Evolutionary conservation across 2,113 vertebrate genomes (phyloP), one percentile per base, ranked within the genome.

Genomic region (Lagopus leucura): DNA sequence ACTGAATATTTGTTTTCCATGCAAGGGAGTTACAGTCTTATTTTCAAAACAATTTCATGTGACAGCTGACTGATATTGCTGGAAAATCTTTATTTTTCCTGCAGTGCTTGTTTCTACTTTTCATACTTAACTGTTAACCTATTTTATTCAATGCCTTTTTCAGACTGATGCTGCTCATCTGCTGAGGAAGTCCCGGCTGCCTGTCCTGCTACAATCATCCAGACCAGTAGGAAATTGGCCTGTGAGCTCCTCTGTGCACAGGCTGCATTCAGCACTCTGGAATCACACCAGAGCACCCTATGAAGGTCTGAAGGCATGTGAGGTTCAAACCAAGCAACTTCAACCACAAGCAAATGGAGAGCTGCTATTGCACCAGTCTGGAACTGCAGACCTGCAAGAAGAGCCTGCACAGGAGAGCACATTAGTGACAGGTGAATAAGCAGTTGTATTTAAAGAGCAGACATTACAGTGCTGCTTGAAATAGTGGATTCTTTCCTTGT

Each of bases 151-250:
- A 12, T 28, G 25, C 69, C 36, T 93, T 73, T 95, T 97, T 30
- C 80, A 99, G 99, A 88, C 92, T 18, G 91, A 63, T 54, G 76
- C 76, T 67, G 58, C 54, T 28, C 18, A 18, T 57, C 47, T 61
- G 52, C 81, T 78, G 43, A 96, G 94, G 89, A 99, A 94, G 92
- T 99, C 99, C 15, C 98, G 98, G 48, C 94, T 99, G 61, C 99
- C 99, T 0, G 69, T 99, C 90, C 98, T 94, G 17, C n/a, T 98
- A 21, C 98, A 97, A 57, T 71, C 93, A 21, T 94, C 90, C 60
- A 94, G 75, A 21, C 88, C 97, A 1, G 8, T 90, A 13, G 86
- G 91, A 91, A 96, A 84, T 13, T 45, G 45, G 27, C 50, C 69
- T 72, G 87, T 20, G 63, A 73, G 13, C 52, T 70, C 86, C 63